Evolutionary conservation across 2,888 invertebrate species (phyloP).

Genomic region (Iselma pallidipennis): DNA sequence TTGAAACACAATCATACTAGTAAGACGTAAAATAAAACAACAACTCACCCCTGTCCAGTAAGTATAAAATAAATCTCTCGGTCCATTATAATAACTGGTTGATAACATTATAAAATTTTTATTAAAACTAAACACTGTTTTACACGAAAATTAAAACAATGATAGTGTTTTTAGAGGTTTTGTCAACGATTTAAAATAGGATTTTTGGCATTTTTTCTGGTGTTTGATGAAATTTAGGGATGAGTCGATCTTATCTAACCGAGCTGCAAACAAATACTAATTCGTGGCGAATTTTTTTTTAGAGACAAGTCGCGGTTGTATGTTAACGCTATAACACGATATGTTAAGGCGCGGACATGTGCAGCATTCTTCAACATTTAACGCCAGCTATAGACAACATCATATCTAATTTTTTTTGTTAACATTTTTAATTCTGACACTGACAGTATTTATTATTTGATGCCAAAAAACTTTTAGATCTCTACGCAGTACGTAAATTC

Average conservation of each 20-base stretch:
- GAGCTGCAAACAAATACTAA: constrained; percentile 26
- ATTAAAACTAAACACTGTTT: constrained; percentile 31
- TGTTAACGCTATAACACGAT: neutral
- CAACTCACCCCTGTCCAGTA: constrained; percentile 37
- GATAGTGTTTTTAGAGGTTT: too few relatives aligned
- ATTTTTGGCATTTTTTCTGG: neutral
- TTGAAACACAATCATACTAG: too few relatives aligned
- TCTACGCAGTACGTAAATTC: neutral
- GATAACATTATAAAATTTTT: constrained; percentile 5
- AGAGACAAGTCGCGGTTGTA: neutral
- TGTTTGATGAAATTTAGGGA: neutral
- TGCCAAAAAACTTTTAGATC: neutral
- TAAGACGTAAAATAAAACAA: constrained; percentile 1
- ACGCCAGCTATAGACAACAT: neutral
- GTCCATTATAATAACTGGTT: neutral
- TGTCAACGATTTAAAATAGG: neutral
- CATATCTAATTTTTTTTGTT: neutral
- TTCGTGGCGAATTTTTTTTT: constrained; percentile 38
- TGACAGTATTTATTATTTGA: neutral
- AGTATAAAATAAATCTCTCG: constrained; percentile 34
- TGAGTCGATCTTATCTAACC: constrained; percentile 8
- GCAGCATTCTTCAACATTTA: neutral
- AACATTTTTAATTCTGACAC: neutral
- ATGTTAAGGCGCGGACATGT: neutral
- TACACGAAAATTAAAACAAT: constrained; percentile 32